A percentile compares a stretch with the other conserved stretches of the same genome.
Evolutionary conservation across 2,888 invertebrate species (phyloP).

Genomic region (Villa cingulata): DNA sequence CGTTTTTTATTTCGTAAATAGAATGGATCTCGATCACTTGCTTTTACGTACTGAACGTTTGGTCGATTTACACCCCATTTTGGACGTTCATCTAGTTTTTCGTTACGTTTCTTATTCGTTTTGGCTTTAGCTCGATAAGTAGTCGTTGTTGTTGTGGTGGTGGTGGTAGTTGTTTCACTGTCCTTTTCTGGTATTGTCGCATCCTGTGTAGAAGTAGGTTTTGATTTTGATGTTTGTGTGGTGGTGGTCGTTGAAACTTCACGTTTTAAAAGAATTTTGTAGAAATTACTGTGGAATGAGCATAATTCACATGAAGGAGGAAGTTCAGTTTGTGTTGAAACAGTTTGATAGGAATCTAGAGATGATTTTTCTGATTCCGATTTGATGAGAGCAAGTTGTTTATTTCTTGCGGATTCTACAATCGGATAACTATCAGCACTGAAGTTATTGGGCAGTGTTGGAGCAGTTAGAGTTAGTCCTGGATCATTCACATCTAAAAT

Average conservation of each 20-base stretch:
- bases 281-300: constrained; percentile 33
- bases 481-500: not conserved
- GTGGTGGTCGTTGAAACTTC: constrained; percentile 35
- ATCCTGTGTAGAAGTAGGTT: constrained; percentile 10
- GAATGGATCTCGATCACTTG: constrained; percentile 80
- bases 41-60: constrained; percentile 70
- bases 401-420: not conserved
- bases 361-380: constrained; percentile 1
- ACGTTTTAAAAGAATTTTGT: constrained; percentile 31
- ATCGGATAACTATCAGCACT: not conserved
- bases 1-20: constrained; percentile 51
- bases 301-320: constrained; percentile 30
- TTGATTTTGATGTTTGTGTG: constrained; percentile 29
- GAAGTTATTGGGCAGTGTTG: not conserved
- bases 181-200: constrained; percentile 5
- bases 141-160: constrained; percentile 29
- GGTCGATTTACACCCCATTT: constrained; percentile 68
- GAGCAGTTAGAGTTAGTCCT: not conserved
- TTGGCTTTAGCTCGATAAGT: constrained; percentile 29
- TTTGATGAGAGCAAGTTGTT: not conserved
- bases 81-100: constrained; percentile 46
- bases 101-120: constrained; percentile 21
- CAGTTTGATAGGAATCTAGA: constrained; percentile 19
- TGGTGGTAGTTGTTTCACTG: constrained; percentile 7
- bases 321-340: constrained; percentile 32